Conservation (phyloP, 2,888 invertebrate species). For the Agrotis exclamationis region DNA sequence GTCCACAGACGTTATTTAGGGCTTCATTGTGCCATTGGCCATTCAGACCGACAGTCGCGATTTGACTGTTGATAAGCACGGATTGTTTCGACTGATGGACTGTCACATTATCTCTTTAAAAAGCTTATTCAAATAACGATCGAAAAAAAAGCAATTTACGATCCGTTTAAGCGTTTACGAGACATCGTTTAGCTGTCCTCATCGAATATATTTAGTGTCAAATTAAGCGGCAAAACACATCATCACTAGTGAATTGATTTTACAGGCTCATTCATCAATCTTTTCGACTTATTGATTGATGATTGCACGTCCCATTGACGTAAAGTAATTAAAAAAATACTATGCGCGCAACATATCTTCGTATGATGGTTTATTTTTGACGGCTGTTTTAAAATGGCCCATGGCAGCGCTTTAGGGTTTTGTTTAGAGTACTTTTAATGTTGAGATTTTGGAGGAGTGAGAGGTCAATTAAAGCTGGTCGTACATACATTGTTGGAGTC, state of each 20-base stretch:
- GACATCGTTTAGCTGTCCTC: constrained; percentile 64
- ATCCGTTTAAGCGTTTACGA: constrained; percentile 59
- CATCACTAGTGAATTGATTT: constrained; percentile 87
- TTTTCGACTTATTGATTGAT: constrained; percentile 89
- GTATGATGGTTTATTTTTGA: constrained; percentile 65
- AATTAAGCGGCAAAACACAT: constrained; percentile 86
- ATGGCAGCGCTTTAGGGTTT: constrained; percentile 44
- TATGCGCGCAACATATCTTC: constrained; percentile 75
- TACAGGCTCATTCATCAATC: constrained; percentile 86
- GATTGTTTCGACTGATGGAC: constrained; percentile 86
- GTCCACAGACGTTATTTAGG: constrained; percentile 86
- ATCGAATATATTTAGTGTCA: constrained; percentile 86
- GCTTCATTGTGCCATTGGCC: constrained; percentile 88
- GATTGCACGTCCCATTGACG: constrained; percentile 83
- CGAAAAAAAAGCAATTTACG: constrained; percentile 60
- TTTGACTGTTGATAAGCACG: constrained; percentile 84
- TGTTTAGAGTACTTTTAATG: constrained; percentile 28
- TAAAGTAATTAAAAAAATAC: constrained; percentile 87
- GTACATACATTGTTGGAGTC: constrained; percentile 66
- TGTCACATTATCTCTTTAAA: constrained; percentile 81
- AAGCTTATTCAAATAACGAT: constrained; percentile 66
- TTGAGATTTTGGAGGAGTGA: constrained; percentile 29
- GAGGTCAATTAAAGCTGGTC: constrained; percentile 71
- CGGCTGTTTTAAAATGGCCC: constrained; percentile 68
- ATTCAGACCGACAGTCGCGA: constrained; percentile 80